These are phyloP conservation scores for Calcarius ornatus DNA, from an alignment of 2,113 vertebrate genomes.

Conservation along the genomic window DNA sequence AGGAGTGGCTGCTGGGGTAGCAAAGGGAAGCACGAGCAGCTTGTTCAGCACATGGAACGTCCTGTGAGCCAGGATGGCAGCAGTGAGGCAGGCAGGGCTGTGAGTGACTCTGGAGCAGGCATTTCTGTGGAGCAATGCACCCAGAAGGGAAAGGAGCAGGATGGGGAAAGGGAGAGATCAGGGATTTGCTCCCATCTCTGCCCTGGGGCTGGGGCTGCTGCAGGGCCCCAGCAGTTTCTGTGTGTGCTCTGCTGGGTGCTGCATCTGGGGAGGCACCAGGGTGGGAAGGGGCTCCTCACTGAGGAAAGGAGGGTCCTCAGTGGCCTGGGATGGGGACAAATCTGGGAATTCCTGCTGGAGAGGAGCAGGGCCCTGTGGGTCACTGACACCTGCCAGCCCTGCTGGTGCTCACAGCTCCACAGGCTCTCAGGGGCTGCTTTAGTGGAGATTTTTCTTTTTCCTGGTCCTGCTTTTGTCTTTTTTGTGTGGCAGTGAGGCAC, in stretches of 20 bases:
- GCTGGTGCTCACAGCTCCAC: background rate
- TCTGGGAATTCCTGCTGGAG: background rate
- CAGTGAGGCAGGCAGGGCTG: background rate
- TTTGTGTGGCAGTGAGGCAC: background rate
- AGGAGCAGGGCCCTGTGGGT: background rate
- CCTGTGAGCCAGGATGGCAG: background rate
- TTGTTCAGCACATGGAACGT: fast-evolving
- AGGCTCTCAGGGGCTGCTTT: background rate
- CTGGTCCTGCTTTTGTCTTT: fast-evolving
- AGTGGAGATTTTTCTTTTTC: too few species aligned
- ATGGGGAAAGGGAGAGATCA: background rate
- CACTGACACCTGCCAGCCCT: background rate
- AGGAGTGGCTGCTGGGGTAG: background rate
- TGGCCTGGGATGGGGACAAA: background rate
- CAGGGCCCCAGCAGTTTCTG: fast-evolving
- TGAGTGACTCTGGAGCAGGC: fast-evolving
- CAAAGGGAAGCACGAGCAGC: background rate
- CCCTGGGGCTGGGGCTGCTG: background rate
- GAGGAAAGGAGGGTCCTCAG: background rate
- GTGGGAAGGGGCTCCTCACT: background rate
- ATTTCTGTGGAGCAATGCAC: background rate
- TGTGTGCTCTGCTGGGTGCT: background rate
- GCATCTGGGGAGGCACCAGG: background rate
- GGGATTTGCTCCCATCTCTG: background rate
- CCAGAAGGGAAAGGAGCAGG: background rate